phyloP scores from a whole-genome alignment of 2,888 invertebrate species.

The Drosophila cognata region DNA sequence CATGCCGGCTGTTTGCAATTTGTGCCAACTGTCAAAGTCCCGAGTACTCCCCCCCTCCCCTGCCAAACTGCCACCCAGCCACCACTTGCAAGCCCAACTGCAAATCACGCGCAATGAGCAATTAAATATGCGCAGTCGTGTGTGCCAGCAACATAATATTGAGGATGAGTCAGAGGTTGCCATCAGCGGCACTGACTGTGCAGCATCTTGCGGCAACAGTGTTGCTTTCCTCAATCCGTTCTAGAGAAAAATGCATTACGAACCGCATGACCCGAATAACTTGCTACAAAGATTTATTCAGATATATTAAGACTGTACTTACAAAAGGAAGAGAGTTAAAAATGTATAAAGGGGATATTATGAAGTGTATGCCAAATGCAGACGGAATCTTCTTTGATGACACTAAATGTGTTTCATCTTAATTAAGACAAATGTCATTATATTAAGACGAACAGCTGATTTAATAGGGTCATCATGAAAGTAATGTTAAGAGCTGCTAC shows the following conservation, averaged over 20 bases:
- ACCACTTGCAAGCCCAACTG: conserved; percentile 1
- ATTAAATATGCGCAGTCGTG: conserved; percentile 80
- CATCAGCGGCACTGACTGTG: conserved; percentile 39
- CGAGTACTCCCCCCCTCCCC: background rate
- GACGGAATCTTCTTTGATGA: background rate
- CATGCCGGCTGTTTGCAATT: conserved; percentile 55
- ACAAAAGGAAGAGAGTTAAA: background rate
- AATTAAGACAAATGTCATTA: background rate
- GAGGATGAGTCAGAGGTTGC: conserved; percentile 44
- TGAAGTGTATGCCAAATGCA: background rate
- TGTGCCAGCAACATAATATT: conserved; percentile 44
- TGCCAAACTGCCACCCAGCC: background rate
- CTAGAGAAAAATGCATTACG: conserved; percentile 32
- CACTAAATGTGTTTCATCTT: background rate
- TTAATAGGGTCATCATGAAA: background rate
- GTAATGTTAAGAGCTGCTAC: background rate
- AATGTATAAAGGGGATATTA: background rate
- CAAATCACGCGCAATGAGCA: conserved; percentile 76
- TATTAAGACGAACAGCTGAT: background rate
- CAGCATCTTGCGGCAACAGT: conserved; percentile 44
- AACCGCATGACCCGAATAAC: conserved; percentile 59
- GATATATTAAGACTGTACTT: background rate
- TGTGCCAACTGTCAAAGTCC: conserved; percentile 74
- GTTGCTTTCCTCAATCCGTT: conserved; percentile 57
- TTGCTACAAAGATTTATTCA: background rate